phyloP scores from a whole-genome alignment of 2,797 vertebrate genomes.

The Staurois parvus region DNA sequence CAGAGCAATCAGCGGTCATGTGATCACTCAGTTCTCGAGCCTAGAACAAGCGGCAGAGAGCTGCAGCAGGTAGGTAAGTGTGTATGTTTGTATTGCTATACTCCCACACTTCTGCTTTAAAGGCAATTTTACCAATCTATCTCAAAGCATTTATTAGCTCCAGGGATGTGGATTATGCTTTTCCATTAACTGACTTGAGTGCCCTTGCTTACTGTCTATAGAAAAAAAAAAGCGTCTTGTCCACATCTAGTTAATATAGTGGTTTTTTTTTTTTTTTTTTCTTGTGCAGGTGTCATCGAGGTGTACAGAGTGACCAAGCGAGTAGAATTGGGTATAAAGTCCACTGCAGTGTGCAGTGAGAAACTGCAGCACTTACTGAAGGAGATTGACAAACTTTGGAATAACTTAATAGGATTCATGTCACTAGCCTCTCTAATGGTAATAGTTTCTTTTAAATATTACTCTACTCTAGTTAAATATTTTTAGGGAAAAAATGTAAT shows the following conservation, averaged over 20 bases:
- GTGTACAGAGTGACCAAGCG: conserved; percentile 94
- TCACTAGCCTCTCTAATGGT: conserved; percentile 93
- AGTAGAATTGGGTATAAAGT: conserved; percentile 96
- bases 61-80: no score
- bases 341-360: conserved; percentile 94
- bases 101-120: no score
- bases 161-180: no score
- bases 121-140: no score
- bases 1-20: no score
- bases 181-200: no score
- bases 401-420: conserved; percentile 98
- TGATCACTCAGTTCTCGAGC: no score
- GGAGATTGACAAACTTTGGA: conserved; percentile 96
- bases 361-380: conserved; percentile 94
- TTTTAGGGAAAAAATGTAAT: neutral
- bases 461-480: neutral
- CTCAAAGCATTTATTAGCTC: no score
- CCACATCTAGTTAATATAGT: neutral
- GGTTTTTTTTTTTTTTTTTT: neutral
- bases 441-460: conserved; percentile 63
- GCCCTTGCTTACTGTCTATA: no score
- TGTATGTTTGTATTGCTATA: no score
- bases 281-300: conserved; percentile 90
- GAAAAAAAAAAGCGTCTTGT: neutral
- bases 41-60: no score